Percentiles rank a stretch among this genome's conserved stretches.
phyloP scores from a whole-genome alignment of 2,113 vertebrate species.

The Tympanuchus pallidicinctus region DNA sequence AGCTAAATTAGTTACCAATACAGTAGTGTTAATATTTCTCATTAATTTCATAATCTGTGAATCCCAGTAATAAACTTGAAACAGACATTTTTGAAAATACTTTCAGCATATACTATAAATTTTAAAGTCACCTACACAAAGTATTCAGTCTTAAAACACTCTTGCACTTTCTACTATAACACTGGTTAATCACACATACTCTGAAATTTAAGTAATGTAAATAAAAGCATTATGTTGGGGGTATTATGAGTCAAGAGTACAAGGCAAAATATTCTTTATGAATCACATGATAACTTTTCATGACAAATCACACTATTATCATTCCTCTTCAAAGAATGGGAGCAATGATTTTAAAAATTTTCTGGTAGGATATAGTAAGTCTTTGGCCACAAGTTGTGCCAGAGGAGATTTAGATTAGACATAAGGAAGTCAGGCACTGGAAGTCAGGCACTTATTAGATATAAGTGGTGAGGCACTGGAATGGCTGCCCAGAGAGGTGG shows the following conservation, averaged over 20 bases:
- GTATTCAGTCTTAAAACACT: neutral
- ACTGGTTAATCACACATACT: neutral
- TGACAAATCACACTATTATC: neutral
- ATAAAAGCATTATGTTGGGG: neutral
- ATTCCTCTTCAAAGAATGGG: neutral
- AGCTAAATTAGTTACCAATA: neutral
- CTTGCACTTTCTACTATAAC: neutral
- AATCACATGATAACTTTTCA: neutral
- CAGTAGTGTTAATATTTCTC: neutral
- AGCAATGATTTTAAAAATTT: neutral
- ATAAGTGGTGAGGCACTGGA: too few species aligned
- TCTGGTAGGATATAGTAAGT: neutral
- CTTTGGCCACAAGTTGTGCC: too few species aligned
- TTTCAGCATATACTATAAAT: neutral
- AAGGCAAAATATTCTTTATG: neutral
- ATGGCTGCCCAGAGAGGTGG: too few species aligned
- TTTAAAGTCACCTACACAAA: neutral
- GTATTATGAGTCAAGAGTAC: accelerated
- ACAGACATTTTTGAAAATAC: neutral
- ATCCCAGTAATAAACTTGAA: neutral
- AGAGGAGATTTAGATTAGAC: too few species aligned
- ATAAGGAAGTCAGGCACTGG: too few species aligned
- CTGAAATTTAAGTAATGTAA: neutral
- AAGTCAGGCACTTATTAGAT: too few species aligned
- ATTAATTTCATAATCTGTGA: neutral